Evolutionary conservation across 2,113 vertebrate genomes (phyloP).

Genomic region (Passer montanus): DNA sequence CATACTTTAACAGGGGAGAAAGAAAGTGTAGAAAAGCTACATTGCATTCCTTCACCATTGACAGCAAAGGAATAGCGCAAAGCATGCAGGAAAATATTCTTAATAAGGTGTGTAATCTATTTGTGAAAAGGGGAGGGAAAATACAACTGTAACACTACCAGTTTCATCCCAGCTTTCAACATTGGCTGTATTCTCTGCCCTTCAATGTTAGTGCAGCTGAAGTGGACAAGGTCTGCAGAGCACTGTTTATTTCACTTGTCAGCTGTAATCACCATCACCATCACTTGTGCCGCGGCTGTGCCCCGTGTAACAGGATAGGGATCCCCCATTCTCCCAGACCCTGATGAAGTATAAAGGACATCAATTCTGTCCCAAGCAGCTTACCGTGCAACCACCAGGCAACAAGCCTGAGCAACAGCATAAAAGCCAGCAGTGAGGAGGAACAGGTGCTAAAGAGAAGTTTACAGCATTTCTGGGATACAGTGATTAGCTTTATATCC

Average conservation of each 20-base stretch:
- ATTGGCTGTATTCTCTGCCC: not conserved
- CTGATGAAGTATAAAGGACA: not conserved
- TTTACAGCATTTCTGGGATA: not conserved
- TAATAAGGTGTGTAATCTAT: not conserved
- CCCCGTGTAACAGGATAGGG: not conserved
- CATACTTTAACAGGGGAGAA: not conserved
- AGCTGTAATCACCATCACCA: conserved; percentile 1
- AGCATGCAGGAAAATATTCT: conserved; percentile 7
- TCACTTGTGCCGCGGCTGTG: not conserved
- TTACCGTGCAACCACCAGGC: not conserved
- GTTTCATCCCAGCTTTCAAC: conserved; percentile 7
- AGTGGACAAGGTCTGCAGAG: not conserved
- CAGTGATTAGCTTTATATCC: not conserved
- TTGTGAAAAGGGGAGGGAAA: not conserved
- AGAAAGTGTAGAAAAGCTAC: not conserved
- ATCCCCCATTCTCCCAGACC: not conserved
- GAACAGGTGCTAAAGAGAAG: not conserved
- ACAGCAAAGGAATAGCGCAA: not conserved
- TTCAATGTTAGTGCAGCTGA: not conserved
- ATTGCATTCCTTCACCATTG: not conserved
- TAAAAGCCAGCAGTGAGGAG: not conserved
- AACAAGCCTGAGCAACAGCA: not conserved
- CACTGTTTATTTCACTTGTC: not conserved
- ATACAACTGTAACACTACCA: not conserved
- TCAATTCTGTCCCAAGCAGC: not conserved